phyloP scores from a whole-genome alignment of 2,888 invertebrate species.

The Podotricha telesiphe region DNA sequence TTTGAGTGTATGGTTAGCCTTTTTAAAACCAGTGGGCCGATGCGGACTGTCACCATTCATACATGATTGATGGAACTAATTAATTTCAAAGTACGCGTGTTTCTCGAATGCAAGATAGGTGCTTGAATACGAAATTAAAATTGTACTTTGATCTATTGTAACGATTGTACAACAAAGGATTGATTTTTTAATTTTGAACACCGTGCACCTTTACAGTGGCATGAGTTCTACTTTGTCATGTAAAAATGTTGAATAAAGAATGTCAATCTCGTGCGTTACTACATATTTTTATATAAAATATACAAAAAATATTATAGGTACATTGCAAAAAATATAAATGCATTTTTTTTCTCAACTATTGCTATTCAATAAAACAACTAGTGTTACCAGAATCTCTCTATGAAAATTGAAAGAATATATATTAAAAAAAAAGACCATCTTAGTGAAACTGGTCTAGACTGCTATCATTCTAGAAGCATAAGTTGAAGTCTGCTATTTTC shows the following conservation, averaged over 20 bases:
- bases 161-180: conserved; percentile 55
- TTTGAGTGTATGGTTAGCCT: conserved; percentile 58
- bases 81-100: conserved; percentile 76
- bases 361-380: too few relatives aligned
- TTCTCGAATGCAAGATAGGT: conserved; percentile 58
- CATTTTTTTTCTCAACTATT: too few relatives aligned
- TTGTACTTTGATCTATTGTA: conserved; percentile 57
- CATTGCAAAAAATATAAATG: neutral
- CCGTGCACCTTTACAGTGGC: conserved; percentile 34
- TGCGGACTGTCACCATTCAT: conserved; percentile 70
- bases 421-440: too few relatives aligned
- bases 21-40: conserved; percentile 73
- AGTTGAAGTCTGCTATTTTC: too few relatives aligned
- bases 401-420: too few relatives aligned
- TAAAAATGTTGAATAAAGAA: conserved; percentile 21
- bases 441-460: too few relatives aligned
- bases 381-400: too few relatives aligned
- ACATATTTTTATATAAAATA: neutral
- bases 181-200: conserved; percentile 56
- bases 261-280: neutral
- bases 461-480: too few relatives aligned
- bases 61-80: conserved; percentile 82
- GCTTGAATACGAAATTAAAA: conserved; percentile 72
- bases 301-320: neutral
- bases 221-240: conserved; percentile 29